phyloP scores from a whole-genome alignment of 1,140 invertebrate genomes.

The Pygmarrhopalites habei region DNA sequence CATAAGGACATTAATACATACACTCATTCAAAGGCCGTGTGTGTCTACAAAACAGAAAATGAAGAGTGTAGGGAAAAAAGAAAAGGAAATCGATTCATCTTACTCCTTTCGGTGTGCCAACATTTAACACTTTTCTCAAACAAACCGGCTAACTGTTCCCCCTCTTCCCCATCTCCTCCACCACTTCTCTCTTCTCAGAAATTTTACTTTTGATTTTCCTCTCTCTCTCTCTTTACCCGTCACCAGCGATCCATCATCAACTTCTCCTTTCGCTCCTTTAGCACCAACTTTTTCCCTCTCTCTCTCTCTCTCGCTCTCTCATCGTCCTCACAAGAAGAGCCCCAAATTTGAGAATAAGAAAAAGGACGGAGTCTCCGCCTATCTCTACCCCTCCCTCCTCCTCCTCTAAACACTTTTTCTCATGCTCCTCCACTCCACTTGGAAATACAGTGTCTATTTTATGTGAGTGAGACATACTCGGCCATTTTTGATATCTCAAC shows the following conservation, averaged over 20 bases:
- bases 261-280: background rate
- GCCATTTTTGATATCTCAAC: too few species aligned
- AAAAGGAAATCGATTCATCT: conserved; percentile 16
- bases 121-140: conserved; percentile 31
- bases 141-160: conserved; percentile 24
- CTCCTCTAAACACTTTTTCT: too few species aligned
- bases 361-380: background rate
- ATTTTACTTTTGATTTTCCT: conserved; percentile 17
- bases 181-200: conserved; percentile 17
- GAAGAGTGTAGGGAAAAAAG: background rate
- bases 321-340: too few species aligned
- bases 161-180: too few species aligned
- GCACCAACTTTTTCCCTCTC: background rate
- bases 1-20: too few species aligned
- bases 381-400: too few species aligned
- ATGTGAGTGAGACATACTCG: too few species aligned
- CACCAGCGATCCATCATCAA: conserved; percentile 27
- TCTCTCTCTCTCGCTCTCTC: background rate
- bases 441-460: too few species aligned
- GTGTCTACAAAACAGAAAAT: too few species aligned
- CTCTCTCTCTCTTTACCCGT: too few species aligned
- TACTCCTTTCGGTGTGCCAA: conserved; percentile 21
- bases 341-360: background rate
- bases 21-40: too few species aligned
- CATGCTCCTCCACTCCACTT: too few species aligned